phyloP scores from a whole-genome alignment of 2,113 vertebrate species.

The Atlantisia rogersi region DNA sequence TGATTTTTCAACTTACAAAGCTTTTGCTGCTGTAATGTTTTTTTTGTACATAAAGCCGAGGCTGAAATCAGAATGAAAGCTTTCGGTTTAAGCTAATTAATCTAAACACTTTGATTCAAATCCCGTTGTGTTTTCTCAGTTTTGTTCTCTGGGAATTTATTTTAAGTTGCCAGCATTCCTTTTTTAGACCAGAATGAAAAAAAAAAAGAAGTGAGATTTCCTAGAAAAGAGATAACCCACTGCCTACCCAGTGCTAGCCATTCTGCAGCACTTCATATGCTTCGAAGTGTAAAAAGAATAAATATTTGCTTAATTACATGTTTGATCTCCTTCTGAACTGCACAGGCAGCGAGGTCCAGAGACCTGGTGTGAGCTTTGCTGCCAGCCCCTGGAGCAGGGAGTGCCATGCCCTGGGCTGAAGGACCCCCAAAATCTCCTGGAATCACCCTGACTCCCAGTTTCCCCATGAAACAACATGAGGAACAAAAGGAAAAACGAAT shows the following conservation, averaged over 20 bases:
- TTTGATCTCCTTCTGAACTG: neutral
- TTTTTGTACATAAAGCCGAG: neutral
- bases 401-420: neutral
- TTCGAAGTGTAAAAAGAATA: neutral
- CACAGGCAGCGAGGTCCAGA: neutral
- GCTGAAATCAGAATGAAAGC: conserved; percentile 54
- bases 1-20: conserved; percentile 47
- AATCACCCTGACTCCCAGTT: conserved; percentile 1
- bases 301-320: neutral
- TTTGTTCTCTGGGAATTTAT: conserved; percentile 49
- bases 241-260: neutral
- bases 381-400: neutral
- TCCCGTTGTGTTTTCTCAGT: conserved; percentile 46
- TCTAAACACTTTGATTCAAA: conserved; percentile 55
- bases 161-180: conserved; percentile 32
- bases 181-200: neutral
- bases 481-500: neutral
- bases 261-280: neutral
- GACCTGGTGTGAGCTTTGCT: neutral
- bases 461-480: neutral
- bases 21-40: conserved; percentile 33
- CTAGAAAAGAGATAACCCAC: conserved; percentile 17
- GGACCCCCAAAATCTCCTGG: neutral
- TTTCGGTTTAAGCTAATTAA: conserved; percentile 65
- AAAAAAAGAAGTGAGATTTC: neutral